A percentile compares a stretch with the other conserved stretches of the same genome.
Conservation (phyloP, 2,888 invertebrate species). For the Nomada goodeniana region DNA sequence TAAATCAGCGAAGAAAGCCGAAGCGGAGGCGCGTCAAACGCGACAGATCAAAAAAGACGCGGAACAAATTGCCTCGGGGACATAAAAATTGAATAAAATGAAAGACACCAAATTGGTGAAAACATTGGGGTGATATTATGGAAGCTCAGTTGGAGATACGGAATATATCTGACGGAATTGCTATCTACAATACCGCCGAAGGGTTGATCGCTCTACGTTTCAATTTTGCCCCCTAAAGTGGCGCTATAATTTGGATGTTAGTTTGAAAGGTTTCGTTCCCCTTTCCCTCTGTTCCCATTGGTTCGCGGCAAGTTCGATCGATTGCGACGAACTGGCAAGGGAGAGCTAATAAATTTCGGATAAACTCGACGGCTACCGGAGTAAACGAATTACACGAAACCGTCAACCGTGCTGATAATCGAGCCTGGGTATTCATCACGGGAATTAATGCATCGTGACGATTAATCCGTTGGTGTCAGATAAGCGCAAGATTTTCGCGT, state of each 20-base stretch:
- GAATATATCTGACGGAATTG: not conserved
- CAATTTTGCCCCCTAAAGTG: not conserved
- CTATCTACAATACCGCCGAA: not conserved
- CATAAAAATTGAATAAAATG: not conserved
- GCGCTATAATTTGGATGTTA: not conserved
- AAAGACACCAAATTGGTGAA: not conserved
- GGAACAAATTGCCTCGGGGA: not conserved
- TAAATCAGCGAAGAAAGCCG: not conserved
- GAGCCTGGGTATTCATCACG: conserved; percentile 2
- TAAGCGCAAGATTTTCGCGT: conserved; percentile 30
- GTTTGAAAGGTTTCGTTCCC: not conserved
- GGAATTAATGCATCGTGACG: conserved; percentile 28
- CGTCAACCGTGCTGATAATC: not conserved
- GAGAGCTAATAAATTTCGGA: conserved; percentile 4
- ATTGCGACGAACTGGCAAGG: not conserved
- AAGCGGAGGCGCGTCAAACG: too few relatives aligned
- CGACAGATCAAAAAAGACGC: too few relatives aligned
- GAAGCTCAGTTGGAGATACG: not conserved
- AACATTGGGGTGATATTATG: too few relatives aligned
- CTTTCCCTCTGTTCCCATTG: not conserved
- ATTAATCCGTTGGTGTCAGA: conserved; percentile 19
- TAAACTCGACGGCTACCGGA: not conserved
- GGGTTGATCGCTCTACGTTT: not conserved
- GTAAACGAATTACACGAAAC: not conserved
- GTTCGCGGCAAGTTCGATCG: not conserved